phyloP scores from a whole-genome alignment of 2,797 vertebrate species.

The Poecile montanus region DNA sequence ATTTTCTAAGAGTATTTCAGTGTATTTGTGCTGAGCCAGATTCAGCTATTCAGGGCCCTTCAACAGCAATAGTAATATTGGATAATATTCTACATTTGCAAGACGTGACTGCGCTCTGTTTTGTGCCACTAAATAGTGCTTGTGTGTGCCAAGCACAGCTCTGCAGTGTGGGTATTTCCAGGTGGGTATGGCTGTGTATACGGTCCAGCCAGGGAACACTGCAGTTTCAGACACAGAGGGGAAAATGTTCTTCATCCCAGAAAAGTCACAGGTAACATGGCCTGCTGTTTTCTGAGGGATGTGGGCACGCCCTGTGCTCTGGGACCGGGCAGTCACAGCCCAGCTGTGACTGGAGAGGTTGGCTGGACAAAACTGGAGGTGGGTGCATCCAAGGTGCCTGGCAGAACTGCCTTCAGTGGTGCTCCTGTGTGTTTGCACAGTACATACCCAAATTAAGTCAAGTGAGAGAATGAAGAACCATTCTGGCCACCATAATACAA shows the following conservation, averaged over 20 bases:
- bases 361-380: not conserved
- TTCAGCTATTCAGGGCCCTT: not conserved
- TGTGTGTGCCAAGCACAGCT: not conserved
- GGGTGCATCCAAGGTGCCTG: not conserved
- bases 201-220: not conserved
- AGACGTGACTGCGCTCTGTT: not conserved
- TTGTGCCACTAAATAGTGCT: fast-evolving
- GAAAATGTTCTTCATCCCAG: not conserved
- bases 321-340: not conserved
- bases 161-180: not conserved
- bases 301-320: not conserved
- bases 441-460: not conserved
- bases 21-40: not conserved
- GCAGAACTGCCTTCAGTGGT: not conserved
- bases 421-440: too few relatives aligned
- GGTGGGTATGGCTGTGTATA: not conserved
- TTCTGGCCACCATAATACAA: not conserved
- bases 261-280: not conserved
- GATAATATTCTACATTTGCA: not conserved
- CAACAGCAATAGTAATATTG: not conserved
- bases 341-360: not conserved
- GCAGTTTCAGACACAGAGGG: not conserved
- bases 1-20: not conserved
- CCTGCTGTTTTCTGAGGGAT: not conserved
- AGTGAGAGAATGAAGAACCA: not conserved